Percentiles rank a stretch among this genome's conserved stretches.
Evolutionary conservation across 2,113 vertebrate species (phyloP).

Genomic region (Eclectus roratus): DNA sequence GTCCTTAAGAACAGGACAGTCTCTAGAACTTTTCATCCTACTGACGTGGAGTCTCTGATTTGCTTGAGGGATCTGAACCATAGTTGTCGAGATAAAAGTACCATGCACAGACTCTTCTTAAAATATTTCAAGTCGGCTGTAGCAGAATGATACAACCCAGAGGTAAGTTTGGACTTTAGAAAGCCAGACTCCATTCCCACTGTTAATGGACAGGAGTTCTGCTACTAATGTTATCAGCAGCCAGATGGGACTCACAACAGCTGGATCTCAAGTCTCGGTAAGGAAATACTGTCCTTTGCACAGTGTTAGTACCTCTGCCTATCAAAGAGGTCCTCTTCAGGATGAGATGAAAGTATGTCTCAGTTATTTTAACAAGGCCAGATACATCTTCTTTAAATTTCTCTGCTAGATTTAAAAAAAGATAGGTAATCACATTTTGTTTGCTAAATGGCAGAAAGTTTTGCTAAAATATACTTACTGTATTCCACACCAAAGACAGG

Average conservation of each 20-base stretch:
- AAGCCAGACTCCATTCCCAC: neutral
- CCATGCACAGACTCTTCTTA: neutral
- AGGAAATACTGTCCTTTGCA: neutral
- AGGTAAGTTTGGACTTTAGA: neutral
- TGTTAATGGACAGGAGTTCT: neutral
- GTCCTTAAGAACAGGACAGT: neutral
- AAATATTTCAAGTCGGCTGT: neutral
- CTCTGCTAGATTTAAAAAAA: neutral
- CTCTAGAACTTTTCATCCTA: neutral
- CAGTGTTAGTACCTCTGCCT: neutral
- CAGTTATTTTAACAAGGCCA: neutral
- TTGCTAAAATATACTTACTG: neutral
- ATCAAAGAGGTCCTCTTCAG: neutral
- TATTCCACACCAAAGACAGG: neutral
- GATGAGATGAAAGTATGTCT: neutral
- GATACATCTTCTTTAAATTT: neutral
- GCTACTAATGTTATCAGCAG: neutral
- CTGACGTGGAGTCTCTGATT: neutral
- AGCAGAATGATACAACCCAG: neutral
- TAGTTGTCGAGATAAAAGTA: neutral
- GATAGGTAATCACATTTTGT: neutral
- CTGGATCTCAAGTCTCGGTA: neutral
- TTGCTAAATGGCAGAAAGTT: neutral
- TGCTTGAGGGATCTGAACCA: neutral
- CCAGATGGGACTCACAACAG: neutral